A percentile compares a stretch with the other conserved stretches of the same genome.
phyloP scores from a whole-genome alignment of 2,888 invertebrate genomes.

The Stenodema calcarata region DNA sequence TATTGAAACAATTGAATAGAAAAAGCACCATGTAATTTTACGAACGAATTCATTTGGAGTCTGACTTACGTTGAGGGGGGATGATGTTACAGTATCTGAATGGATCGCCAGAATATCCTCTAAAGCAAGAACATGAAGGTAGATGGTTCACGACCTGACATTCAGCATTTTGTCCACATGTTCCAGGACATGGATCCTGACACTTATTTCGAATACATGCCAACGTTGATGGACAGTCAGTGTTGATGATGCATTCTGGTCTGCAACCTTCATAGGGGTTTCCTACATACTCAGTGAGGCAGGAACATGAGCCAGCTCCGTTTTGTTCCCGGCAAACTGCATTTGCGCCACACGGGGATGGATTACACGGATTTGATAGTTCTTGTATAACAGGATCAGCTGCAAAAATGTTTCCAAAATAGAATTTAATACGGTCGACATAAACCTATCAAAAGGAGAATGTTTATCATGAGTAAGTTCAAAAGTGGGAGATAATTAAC shows the following conservation, averaged over 20 bases:
- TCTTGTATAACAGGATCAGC: slow-evolving; percentile 55
- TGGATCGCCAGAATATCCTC: slow-evolving; percentile 72
- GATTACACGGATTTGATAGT: slow-evolving; percentile 69
- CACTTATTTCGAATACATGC: slow-evolving; percentile 74
- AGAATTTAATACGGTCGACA: no score
- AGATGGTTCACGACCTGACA: slow-evolving; percentile 73
- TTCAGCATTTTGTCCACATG: slow-evolving; percentile 72
- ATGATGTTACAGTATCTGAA: slow-evolving; percentile 69
- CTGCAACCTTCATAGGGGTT: slow-evolving; percentile 75
- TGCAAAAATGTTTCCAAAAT: slow-evolving; percentile 54
- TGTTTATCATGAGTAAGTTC: no score
- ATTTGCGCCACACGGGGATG: slow-evolving; percentile 75
- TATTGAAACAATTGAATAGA: neutral
- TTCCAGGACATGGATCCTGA: slow-evolving; percentile 72
- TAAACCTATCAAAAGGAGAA: no score
- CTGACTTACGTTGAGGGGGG: slow-evolving; percentile 68
- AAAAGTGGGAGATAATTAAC: no score
- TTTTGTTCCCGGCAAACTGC: slow-evolving; percentile 76
- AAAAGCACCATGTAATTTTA: neutral
- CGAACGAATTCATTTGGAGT: slow-evolving; percentile 65
- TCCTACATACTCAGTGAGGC: slow-evolving; percentile 74
- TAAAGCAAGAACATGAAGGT: slow-evolving; percentile 70
- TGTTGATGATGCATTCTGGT: slow-evolving; percentile 70
- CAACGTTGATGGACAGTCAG: slow-evolving; percentile 70
- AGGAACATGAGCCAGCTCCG: slow-evolving; percentile 76